Percentiles rank a stretch among this genome's conserved stretches.
phyloP scores from a whole-genome alignment of 2,888 invertebrate genomes.

The Thysanoteuthis rhombus region DNA sequence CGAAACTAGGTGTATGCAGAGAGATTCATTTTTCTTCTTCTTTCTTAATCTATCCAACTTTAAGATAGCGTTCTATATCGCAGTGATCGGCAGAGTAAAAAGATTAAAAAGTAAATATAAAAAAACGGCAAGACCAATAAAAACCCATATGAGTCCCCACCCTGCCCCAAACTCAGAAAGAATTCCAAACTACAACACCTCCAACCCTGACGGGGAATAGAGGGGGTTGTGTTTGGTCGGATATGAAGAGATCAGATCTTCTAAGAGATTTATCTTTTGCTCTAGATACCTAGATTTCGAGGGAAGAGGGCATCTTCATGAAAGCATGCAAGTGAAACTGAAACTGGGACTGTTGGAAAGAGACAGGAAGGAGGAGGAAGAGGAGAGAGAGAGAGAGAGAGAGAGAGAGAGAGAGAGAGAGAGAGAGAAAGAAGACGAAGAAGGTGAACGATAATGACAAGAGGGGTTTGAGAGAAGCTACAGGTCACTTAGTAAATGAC shows the following conservation, averaged over 20 bases:
- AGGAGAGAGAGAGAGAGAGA: no score
- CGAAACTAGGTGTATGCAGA: background rate
- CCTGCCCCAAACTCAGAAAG: background rate
- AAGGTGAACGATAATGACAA: background rate
- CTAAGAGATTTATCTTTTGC: background rate
- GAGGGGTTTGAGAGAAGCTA: background rate
- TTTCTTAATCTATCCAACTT: background rate
- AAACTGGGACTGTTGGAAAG: background rate
- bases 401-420: background rate
- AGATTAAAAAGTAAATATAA: background rate
- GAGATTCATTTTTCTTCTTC: background rate
- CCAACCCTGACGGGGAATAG: background rate
- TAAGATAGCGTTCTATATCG: background rate
- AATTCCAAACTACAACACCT: background rate
- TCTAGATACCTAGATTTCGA: constrained; percentile 12
- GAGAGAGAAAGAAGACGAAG: no score
- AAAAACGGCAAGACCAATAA: background rate
- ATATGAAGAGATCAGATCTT: background rate
- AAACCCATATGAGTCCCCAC: background rate
- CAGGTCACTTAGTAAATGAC: background rate
- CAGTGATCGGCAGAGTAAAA: background rate
- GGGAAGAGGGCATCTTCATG: background rate
- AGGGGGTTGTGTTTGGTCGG: background rate
- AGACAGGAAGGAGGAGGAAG: background rate
- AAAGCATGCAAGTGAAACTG: background rate